Evolutionary conservation across 2,797 vertebrate species (phyloP).

Genomic region (Labeo calbasu): DNA sequence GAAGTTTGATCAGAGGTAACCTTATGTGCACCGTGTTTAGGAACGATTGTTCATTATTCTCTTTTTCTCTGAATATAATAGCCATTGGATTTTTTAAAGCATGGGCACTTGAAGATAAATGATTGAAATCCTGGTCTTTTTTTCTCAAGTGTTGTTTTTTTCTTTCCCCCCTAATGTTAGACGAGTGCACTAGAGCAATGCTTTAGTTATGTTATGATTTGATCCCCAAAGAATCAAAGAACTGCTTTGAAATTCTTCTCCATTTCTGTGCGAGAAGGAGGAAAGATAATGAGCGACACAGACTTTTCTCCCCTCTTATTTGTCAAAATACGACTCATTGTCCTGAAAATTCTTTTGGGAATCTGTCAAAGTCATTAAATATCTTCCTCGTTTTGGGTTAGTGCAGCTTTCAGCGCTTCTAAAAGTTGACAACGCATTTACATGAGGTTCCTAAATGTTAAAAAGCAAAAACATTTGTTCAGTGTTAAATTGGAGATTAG

Average conservation of each 20-base stretch:
- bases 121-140: not conserved
- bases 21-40: not conserved
- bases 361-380: conserved; percentile 26
- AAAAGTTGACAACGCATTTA: conserved; percentile 5
- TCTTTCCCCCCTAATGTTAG: not conserved
- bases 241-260: conserved; percentile 19
- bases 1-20: conserved; percentile 20
- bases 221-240: conserved; percentile 25
- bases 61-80: conserved; percentile 3
- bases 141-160: not conserved
- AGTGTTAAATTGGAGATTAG: conserved; percentile 8
- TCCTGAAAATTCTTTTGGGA: not conserved
- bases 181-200: conserved; percentile 5
- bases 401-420: not conserved
- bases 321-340: conserved; percentile 21
- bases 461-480: conserved; percentile 3
- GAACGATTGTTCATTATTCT: conserved; percentile 24
- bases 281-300: conserved; percentile 27
- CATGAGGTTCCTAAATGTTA: conserved; percentile 1
- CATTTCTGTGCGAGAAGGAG: not conserved
- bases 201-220: conserved; percentile 22
- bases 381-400: conserved; percentile 5
- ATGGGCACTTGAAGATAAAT: conserved; percentile 24
- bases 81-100: conserved; percentile 5
- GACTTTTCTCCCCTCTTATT: not conserved